phyloP scores from a whole-genome alignment of 2,888 invertebrate genomes.

The Hoplodrina ambigua region DNA sequence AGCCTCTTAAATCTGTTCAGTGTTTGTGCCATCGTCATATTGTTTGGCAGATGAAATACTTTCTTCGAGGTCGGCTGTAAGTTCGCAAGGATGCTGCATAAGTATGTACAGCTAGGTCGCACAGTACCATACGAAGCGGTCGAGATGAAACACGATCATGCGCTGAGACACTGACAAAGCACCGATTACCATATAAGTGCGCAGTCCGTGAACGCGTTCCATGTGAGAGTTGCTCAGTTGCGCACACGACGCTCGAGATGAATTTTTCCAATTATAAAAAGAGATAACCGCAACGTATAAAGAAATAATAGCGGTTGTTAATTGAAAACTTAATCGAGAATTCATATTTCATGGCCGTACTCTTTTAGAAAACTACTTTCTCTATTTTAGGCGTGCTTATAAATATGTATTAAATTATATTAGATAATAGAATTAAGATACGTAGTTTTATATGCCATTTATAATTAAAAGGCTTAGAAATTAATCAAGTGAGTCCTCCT shows the following conservation, averaged over 20 bases:
- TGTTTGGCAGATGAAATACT: constrained; percentile 77
- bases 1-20: constrained; percentile 75
- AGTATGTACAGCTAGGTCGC: constrained; percentile 37
- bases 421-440: constrained; percentile 52
- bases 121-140: constrained; percentile 45
- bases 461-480: constrained; percentile 40
- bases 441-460: constrained; percentile 22
- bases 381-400: constrained; percentile 62
- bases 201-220: constrained; percentile 61
- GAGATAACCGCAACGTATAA: constrained; percentile 74
- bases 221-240: constrained; percentile 63
- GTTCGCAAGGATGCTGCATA: constrained; percentile 26
- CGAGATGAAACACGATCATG: constrained; percentile 66
- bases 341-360: constrained; percentile 62
- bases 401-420: constrained; percentile 57
- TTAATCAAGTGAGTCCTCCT: constrained; percentile 23
- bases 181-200: constrained; percentile 75
- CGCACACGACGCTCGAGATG: constrained; percentile 66
- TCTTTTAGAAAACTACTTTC: constrained; percentile 66
- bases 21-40: constrained; percentile 76
- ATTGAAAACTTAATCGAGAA: constrained; percentile 75
- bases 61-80: constrained; percentile 59
- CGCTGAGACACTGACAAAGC: constrained; percentile 74
- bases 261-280: constrained; percentile 75
- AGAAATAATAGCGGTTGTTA: constrained; percentile 71